Conservation (phyloP, 2,113 vertebrate species). For the Tragelaphus scriptus region DNA sequence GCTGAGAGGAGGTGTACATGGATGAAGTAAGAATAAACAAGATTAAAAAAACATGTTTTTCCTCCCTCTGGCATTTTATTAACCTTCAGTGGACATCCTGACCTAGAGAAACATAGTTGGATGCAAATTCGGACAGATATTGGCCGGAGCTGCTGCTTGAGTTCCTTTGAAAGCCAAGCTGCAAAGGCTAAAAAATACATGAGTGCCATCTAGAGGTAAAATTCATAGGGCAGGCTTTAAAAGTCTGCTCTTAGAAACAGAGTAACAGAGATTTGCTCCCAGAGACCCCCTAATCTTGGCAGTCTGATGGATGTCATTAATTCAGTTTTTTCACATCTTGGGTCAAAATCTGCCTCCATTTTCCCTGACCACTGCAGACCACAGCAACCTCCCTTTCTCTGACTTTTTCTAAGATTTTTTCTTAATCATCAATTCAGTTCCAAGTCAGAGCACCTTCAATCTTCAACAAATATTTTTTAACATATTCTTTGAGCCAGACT, state of each 20-base stretch:
- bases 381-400: not conserved
- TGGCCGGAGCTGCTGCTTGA: not conserved
- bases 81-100: not conserved
- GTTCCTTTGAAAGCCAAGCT: not conserved
- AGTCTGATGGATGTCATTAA: not conserved
- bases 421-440: not conserved
- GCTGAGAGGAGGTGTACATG: not conserved
- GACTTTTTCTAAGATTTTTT: not conserved
- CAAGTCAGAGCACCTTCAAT: not conserved
- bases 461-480: not conserved
- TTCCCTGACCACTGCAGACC: not conserved
- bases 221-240: not conserved
- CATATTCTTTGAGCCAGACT: not conserved
- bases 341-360: not conserved
- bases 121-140: not conserved
- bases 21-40: not conserved
- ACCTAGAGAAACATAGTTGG: not conserved
- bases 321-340: not conserved
- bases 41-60: not conserved
- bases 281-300: not conserved
- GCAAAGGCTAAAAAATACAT: not conserved
- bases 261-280: not conserved
- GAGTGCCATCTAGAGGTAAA: slow-evolving; percentile 51
- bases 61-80: not conserved
- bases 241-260: not conserved